Conservation (phyloP, 2,797 vertebrate species). For the Microcaecilia unicolor region DNA sequence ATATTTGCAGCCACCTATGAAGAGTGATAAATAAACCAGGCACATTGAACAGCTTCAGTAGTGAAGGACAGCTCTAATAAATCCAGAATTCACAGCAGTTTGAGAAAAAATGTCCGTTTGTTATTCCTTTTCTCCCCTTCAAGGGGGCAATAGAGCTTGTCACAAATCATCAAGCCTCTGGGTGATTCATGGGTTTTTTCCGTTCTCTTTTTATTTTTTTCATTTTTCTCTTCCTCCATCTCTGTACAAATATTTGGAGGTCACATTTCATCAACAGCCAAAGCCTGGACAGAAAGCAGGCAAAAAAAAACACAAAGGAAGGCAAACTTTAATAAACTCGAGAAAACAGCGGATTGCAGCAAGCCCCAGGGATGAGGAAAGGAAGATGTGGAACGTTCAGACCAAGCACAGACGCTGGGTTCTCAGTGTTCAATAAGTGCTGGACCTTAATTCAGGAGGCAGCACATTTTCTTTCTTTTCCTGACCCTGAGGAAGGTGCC, state of each 20-base stretch:
- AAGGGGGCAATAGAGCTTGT: slow-evolving; percentile 31
- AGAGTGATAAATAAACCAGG: slow-evolving; percentile 9
- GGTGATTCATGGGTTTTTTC: too few relatives aligned
- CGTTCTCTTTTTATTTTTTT: too few relatives aligned
- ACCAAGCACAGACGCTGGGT: too few relatives aligned
- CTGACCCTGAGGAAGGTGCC: too few relatives aligned
- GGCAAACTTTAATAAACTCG: not conserved
- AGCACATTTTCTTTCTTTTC: not conserved
- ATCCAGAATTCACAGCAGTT: slow-evolving; percentile 18
- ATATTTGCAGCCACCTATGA: slow-evolving; percentile 7
- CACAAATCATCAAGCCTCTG: slow-evolving; percentile 23
- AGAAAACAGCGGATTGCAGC: not conserved
- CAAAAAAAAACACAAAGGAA: fast-evolving
- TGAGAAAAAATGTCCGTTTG: slow-evolving; percentile 11
- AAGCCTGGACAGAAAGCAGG: not conserved
- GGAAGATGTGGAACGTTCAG: too few relatives aligned
- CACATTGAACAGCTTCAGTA: not conserved
- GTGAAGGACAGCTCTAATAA: slow-evolving; percentile 17
- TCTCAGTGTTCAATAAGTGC: not conserved
- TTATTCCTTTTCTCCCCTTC: slow-evolving; percentile 16
- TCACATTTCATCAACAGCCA: not conserved
- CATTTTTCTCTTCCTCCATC: slow-evolving; percentile 7
- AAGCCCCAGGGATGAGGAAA: not conserved
- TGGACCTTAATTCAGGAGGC: not conserved
- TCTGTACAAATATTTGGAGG: slow-evolving; percentile 8